A percentile compares a stretch with the other conserved stretches of the same genome.
Conservation (phyloP, 2,113 vertebrate genomes). For the Rafetus swinhoei region DNA sequence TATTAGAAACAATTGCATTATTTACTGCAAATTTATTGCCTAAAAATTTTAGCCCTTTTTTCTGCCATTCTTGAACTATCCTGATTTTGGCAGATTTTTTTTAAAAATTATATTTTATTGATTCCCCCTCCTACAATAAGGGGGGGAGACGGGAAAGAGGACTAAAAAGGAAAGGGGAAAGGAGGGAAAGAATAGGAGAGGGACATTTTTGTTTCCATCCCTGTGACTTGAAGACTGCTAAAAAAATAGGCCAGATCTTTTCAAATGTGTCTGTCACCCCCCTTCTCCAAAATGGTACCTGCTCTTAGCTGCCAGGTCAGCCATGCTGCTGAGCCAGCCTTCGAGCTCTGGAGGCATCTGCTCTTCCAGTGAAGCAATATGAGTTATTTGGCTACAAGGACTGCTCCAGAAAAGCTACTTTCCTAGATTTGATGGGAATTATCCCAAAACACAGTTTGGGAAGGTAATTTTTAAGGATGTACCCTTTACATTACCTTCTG, state of each 20-base stretch:
- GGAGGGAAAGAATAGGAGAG: neutral
- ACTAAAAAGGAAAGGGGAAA: neutral
- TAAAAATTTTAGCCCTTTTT: neutral
- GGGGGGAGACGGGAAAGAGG: no score
- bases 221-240: neutral
- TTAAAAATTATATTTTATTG: neutral
- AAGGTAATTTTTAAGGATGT: neutral
- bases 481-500: neutral
- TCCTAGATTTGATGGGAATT: neutral
- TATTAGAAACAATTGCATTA: neutral
- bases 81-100: slow-evolving; percentile 20
- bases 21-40: neutral
- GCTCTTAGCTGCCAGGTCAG: neutral
- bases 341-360: neutral
- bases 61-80: neutral
- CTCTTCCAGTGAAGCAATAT: neutral
- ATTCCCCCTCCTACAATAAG: neutral
- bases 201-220: neutral
- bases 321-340: neutral
- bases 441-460: neutral
- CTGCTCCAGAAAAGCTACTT: neutral
- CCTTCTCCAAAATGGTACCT: neutral
- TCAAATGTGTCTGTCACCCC: neutral
- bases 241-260: neutral
- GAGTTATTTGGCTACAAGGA: neutral